Base-by-base conservation (phyloP, 2,888 invertebrate genomes). In the Belgica antarctica region DNA sequence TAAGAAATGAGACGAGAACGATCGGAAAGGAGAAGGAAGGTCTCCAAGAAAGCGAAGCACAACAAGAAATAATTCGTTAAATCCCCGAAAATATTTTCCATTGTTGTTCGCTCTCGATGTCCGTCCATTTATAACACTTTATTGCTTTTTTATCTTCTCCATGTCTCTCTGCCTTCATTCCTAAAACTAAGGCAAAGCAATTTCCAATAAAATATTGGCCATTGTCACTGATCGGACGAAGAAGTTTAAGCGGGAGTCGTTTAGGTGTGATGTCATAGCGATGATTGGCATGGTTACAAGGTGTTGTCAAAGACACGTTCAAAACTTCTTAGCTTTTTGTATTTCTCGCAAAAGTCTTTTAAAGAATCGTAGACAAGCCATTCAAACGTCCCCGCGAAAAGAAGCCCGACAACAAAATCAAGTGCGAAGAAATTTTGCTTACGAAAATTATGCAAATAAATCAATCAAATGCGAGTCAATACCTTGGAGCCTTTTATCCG, bases 391-490 rank as follows among this genome's bases (percentile, higher is more conserved):
- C n/a, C n/a, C n/a, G n/a, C n/a, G 41, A 41, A n/a, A 41, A n/a
- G 41, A 12, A 41, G 15, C 15, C 15, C 15, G 41, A 41, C 41
- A 15, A 15, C 2, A n/a, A 41, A 41, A 41, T 12, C 41, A 41
- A 41, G n/a, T 41, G 12, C 52, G 12, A 52, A 52, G 22, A 52
- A 52, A 17, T 31, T 31, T 31, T 31, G 34, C 34, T 31, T 31
- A 8, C 52, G 19, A 65, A 65, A 46, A 28, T 36, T 59, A 65
- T 65, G 65, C 65, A 65, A 65, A 65, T 65, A 65, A 65, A 65
- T 65, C 65, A 65, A 65, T 65, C 65, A 65, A 25, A 25, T 41
- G n/a, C n/a, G 17, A 7, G 46, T 46, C 10, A 65, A 65, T 65
- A 47, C n/a, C 65, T 52, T 4, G 3, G 41, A 63, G 15, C 15